Conservation (phyloP, 2,113 vertebrate genomes). For the Melanostigma gelatinosum region DNA sequence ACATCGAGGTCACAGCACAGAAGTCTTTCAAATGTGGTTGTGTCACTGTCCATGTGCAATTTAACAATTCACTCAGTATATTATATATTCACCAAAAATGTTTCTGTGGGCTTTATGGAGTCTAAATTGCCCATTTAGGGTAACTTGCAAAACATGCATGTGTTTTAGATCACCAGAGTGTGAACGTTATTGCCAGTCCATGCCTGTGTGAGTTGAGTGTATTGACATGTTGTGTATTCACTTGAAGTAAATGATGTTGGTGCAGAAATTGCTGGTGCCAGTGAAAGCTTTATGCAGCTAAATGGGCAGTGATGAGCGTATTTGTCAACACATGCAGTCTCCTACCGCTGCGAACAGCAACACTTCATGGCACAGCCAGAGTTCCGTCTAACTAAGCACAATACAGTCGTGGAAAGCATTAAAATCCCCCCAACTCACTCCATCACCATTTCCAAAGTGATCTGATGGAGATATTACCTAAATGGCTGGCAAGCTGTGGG, state of each 20-base stretch:
- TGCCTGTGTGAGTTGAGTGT: not conserved
- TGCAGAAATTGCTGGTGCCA: constrained; percentile 10
- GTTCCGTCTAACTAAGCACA: constrained; percentile 59
- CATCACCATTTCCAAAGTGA: constrained; percentile 85
- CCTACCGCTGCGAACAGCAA: constrained; percentile 53
- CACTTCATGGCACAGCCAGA: constrained; percentile 69
- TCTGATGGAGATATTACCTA: constrained; percentile 86
- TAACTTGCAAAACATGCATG: not conserved
- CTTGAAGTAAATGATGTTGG: constrained; percentile 18
- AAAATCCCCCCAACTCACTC: constrained; percentile 74
- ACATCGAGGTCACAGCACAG: not conserved
- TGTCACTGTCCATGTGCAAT: not conserved
- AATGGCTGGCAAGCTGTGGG: constrained; percentile 85
- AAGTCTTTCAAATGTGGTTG: not conserved
- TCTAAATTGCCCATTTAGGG: not conserved
- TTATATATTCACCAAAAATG: not conserved
- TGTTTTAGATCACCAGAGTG: not conserved
- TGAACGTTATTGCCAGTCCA: not conserved
- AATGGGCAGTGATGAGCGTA: constrained; percentile 62
- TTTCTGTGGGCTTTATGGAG: not conserved
- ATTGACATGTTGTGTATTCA: constrained; percentile 8
- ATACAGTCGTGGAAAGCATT: constrained; percentile 63
- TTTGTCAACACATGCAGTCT: constrained; percentile 73
- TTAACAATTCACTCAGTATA: not conserved
- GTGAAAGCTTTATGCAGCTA: constrained; percentile 45